These are phyloP conservation scores for Tiaroga cobitis DNA, from an alignment of 2,797 vertebrate species.

Conservation along the genomic window DNA sequence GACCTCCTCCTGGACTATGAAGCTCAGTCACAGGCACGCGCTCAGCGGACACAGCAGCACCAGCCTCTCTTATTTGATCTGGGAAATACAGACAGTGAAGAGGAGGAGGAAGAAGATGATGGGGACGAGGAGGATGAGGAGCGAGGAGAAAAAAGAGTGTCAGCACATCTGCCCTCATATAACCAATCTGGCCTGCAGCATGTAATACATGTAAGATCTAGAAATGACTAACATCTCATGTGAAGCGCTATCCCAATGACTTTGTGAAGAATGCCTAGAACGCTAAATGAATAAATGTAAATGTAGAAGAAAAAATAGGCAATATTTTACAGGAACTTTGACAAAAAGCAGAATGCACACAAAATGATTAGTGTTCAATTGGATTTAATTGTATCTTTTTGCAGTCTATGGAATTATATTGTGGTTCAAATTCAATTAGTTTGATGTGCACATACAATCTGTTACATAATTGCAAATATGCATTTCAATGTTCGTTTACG, in stretches of 20 bases:
- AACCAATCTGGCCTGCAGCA: slow-evolving; percentile 73
- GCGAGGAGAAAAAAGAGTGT: slow-evolving; percentile 42
- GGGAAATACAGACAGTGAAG: slow-evolving; percentile 79
- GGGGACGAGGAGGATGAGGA: slow-evolving; percentile 56
- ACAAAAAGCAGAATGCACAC: not conserved
- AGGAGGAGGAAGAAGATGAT: slow-evolving; percentile 72
- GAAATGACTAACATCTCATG: not conserved
- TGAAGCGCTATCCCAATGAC: not conserved
- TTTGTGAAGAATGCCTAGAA: not conserved
- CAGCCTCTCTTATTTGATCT: slow-evolving; percentile 83
- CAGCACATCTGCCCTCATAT: slow-evolving; percentile 57
- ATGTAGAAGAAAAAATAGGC: not conserved
- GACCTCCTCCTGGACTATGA: slow-evolving; percentile 87
- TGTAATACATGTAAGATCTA: slow-evolving; percentile 70
- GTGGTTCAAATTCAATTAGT: not conserved
- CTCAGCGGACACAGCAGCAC: slow-evolving; percentile 60
- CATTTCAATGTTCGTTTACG: not conserved
- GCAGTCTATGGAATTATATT: not conserved
- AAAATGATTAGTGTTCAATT: not conserved
- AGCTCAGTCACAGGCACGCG: slow-evolving; percentile 73
- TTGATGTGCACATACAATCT: not conserved
- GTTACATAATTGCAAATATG: not conserved
- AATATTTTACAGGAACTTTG: not conserved
- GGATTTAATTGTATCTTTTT: not conserved
- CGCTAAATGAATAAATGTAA: not conserved